Percentiles rank a stretch among this genome's conserved stretches.
These are phyloP conservation scores for Harpalus rufipes DNA, from an alignment of 2,888 invertebrate species.

Conservation along the genomic window DNA sequence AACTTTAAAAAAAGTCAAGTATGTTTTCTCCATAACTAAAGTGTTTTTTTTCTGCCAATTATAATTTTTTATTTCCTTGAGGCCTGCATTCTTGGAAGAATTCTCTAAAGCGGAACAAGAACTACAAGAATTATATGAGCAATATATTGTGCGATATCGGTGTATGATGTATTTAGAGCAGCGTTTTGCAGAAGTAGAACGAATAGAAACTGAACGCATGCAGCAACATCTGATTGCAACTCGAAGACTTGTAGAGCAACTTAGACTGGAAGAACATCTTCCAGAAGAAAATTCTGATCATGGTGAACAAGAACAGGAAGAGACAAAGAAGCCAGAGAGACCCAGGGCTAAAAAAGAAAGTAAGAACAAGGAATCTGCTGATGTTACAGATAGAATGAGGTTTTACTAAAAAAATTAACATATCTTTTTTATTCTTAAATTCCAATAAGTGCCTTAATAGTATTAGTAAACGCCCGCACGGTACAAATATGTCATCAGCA, in stretches of 20 bases:
- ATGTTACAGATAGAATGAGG: neutral
- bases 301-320: constrained; percentile 76
- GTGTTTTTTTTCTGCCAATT: constrained; percentile 1
- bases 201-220: constrained; percentile 65
- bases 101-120: constrained; percentile 93
- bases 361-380: constrained; percentile 68
- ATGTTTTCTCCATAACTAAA: constrained; percentile 68
- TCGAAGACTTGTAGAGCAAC: constrained; percentile 66
- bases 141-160: constrained; percentile 92
- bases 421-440: no score
- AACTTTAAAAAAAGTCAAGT: constrained; percentile 96
- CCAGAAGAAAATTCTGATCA: constrained; percentile 71
- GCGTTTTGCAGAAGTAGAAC: constrained; percentile 84
- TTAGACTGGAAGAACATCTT: constrained; percentile 72
- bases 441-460: no score
- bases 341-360: constrained; percentile 82
- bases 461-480: no score
- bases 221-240: constrained; percentile 66
- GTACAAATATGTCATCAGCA: no score
- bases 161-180: constrained; percentile 93
- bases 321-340: constrained; percentile 77
- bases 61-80: constrained; percentile 71
- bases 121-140: constrained; percentile 89
- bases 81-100: constrained; percentile 98
- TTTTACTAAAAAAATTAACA: no score